phyloP scores from a whole-genome alignment of 1,140 invertebrate species.

The Drosophila rhopaloa region DNA sequence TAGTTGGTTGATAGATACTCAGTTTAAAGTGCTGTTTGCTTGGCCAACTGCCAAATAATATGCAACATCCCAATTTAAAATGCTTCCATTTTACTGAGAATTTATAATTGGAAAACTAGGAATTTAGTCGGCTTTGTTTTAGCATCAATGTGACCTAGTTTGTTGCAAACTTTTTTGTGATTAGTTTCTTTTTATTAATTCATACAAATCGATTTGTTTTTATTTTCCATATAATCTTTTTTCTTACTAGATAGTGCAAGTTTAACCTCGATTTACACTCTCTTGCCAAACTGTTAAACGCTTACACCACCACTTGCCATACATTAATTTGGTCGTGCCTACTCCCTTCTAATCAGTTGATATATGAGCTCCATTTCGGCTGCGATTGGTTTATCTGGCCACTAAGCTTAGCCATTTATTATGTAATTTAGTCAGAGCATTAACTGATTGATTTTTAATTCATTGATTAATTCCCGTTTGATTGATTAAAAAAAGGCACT shows the following conservation, averaged over 20 bases:
- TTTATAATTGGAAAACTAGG: neutral
- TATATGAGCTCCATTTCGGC: conserved; percentile 34
- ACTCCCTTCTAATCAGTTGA: conserved; percentile 25
- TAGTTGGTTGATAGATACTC: too few species aligned
- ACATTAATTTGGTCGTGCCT: conserved; percentile 11
- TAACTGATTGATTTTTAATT: conserved; percentile 54
- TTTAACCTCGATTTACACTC: conserved; percentile 10
- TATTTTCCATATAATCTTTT: neutral
- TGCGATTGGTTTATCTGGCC: conserved; percentile 37
- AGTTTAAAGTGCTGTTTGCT: neutral
- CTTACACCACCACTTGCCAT: conserved; percentile 13
- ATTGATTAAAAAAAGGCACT: conserved; percentile 35
- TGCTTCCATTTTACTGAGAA: neutral
- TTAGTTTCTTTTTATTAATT: neutral
- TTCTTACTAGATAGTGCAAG: neutral
- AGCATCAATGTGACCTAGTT: neutral
- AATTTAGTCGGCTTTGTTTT: neutral
- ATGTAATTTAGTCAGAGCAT: conserved; percentile 38
- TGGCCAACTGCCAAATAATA: too few species aligned
- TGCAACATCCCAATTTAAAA: neutral
- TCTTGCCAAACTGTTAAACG: conserved; percentile 12
- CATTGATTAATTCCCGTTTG: conserved; percentile 39
- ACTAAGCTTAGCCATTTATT: conserved; percentile 41
- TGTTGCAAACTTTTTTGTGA: neutral
- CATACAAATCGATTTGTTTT: neutral